Conservation (phyloP, 1,140 invertebrate genomes). For the Trypoxylus dichotomus region DNA sequence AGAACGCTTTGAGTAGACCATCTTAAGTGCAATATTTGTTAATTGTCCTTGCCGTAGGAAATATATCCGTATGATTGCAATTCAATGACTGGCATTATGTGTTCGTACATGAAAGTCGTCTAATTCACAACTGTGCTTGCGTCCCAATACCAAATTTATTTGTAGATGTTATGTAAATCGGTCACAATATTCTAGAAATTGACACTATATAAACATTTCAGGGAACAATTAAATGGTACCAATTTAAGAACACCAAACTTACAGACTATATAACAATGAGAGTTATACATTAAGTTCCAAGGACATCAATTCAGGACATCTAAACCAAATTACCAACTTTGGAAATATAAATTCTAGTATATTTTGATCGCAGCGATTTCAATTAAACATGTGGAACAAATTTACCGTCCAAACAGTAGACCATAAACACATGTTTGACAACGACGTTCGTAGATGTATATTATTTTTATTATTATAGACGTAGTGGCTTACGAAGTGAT, state of each 20-base stretch:
- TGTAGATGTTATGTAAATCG: neutral
- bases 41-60: neutral
- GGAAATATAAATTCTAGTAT: neutral
- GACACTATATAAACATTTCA: conserved; percentile 8
- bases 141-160: neutral
- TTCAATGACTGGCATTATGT: conserved; percentile 8
- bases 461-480: conserved; percentile 32
- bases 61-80: neutral
- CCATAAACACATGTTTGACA: neutral
- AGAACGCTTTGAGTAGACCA: neutral
- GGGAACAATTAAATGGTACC: conserved; percentile 20
- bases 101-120: neutral
- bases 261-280: neutral
- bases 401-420: conserved; percentile 13
- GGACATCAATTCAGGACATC: neutral
- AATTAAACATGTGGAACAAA: conserved; percentile 11
- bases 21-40: neutral
- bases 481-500: conserved; percentile 43
- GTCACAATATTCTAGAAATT: conserved; percentile 20
- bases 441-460: conserved; percentile 23
- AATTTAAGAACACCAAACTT: conserved; percentile 17
- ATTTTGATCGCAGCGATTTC: neutral
- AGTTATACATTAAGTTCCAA: neutral
- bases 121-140: neutral
- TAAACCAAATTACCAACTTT: neutral